Evolutionary conservation across 1,140 invertebrate species (phyloP).

Genomic region (Contarinia nasturtii): DNA sequence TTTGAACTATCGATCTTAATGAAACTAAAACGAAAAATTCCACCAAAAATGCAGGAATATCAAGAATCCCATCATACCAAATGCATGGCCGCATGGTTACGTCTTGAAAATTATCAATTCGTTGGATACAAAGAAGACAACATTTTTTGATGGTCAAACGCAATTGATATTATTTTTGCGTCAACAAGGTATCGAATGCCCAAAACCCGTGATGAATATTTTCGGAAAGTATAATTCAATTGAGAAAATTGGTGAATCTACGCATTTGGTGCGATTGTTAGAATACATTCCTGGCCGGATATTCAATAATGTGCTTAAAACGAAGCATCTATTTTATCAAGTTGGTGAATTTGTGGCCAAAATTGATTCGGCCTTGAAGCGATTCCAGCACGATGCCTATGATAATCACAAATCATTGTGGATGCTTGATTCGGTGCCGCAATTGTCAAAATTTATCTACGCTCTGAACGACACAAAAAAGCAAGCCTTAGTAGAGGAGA

Average conservation of each 20-base stretch:
- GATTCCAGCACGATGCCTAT: conserved; percentile 49
- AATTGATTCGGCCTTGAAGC: conserved; percentile 43
- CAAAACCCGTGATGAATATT: conserved; percentile 44
- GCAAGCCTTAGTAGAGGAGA: conserved; percentile 34
- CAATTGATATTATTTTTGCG: conserved; percentile 44
- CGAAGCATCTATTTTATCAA: conserved; percentile 40
- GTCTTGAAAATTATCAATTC: conserved; percentile 67
- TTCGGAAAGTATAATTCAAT: conserved; percentile 38
- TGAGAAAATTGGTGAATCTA: conserved; percentile 28
- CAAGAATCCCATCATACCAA: conserved; percentile 34
- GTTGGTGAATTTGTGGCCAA: conserved; percentile 46
- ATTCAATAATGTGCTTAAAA: conserved; percentile 34
- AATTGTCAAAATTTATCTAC: conserved; percentile 46
- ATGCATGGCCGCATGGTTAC: conserved; percentile 39
- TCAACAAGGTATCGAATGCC: conserved; percentile 38
- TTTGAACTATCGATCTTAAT: no score
- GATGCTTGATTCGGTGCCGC: conserved; percentile 45
- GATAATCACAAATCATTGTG: conserved; percentile 43
- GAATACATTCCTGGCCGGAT: conserved; percentile 52
- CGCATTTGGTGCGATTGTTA: conserved; percentile 49
- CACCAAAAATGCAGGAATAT: no score
- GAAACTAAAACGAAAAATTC: no score
- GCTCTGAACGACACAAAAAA: conserved; percentile 39
- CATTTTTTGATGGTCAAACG: conserved; percentile 49
- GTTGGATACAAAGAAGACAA: conserved; percentile 46